Conservation (phyloP, 2,797 vertebrate species). For the Neostethus bicornis region DNA sequence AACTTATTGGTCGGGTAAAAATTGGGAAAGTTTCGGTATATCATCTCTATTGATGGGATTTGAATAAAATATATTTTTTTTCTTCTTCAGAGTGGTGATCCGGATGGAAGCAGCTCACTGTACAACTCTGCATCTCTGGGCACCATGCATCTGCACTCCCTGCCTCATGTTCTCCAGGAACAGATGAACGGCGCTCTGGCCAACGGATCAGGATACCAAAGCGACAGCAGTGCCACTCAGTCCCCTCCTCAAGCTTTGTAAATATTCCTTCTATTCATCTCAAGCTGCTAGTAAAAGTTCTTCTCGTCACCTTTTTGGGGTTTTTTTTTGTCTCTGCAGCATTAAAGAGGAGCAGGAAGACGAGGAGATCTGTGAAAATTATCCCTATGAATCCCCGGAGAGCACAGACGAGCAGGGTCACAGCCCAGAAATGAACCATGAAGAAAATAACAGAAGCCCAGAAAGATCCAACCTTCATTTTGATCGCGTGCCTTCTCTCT, state of each 20-base stretch:
- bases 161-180: constrained; percentile 90
- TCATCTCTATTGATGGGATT: too few species aligned
- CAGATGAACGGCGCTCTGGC: constrained; percentile 89
- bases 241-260: constrained; percentile 93
- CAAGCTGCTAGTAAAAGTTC: neutral
- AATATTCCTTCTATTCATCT: constrained; percentile 61
- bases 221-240: constrained; percentile 94
- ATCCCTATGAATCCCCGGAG: constrained; percentile 85
- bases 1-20: too few species aligned
- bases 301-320: neutral
- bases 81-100: constrained; percentile 82
- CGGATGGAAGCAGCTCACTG: constrained; percentile 86
- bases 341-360: constrained; percentile 96
- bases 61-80: too few species aligned
- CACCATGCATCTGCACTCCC: constrained; percentile 88
- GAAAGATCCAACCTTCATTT: constrained; percentile 87
- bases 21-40: too few species aligned
- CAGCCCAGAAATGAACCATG: constrained; percentile 90
- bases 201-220: constrained; percentile 90
- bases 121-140: constrained; percentile 90
- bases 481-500: constrained; percentile 77
- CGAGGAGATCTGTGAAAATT: constrained; percentile 91
- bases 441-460: constrained; percentile 77
- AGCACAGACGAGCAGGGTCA: constrained; percentile 92
- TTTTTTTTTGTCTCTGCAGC: constrained; percentile 75